Conservation (phyloP, 2,797 vertebrate genomes). For the Lutjanus campechanus region DNA sequence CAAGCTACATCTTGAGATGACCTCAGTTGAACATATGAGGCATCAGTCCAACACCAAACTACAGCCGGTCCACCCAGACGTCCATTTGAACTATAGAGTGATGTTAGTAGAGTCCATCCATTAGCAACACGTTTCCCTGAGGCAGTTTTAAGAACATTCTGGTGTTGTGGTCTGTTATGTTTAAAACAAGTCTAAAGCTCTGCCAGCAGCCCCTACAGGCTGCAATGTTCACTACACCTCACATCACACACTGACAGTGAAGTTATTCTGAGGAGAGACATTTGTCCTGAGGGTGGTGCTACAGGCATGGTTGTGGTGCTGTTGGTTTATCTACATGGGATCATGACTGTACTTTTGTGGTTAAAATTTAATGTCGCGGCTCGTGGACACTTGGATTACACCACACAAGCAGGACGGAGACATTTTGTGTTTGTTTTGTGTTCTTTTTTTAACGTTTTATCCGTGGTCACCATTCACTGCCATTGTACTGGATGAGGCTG, state of each 20-base stretch:
- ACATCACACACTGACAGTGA: background rate
- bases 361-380: too few species aligned
- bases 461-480: too few species aligned
- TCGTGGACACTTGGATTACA: too few species aligned
- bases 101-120: background rate
- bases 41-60: background rate
- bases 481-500: too few species aligned
- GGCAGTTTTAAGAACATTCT: background rate
- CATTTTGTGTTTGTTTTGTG: too few species aligned
- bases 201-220: slow-evolving; percentile 54
- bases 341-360: too few species aligned
- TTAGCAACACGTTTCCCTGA: background rate
- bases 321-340: too few species aligned
- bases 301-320: too few species aligned
- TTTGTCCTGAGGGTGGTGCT: too few species aligned
- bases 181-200: slow-evolving; percentile 21
- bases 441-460: too few species aligned
- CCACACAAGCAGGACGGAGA: too few species aligned
- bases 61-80: background rate
- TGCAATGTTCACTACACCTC: slow-evolving; percentile 8
- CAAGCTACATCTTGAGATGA: background rate
- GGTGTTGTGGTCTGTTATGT: background rate
- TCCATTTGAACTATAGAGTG: background rate
- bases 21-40: background rate
- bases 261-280: too few species aligned